Evolutionary conservation across 2,888 invertebrate genomes (phyloP).

Genomic region (Dicranocentrus wangi): DNA sequence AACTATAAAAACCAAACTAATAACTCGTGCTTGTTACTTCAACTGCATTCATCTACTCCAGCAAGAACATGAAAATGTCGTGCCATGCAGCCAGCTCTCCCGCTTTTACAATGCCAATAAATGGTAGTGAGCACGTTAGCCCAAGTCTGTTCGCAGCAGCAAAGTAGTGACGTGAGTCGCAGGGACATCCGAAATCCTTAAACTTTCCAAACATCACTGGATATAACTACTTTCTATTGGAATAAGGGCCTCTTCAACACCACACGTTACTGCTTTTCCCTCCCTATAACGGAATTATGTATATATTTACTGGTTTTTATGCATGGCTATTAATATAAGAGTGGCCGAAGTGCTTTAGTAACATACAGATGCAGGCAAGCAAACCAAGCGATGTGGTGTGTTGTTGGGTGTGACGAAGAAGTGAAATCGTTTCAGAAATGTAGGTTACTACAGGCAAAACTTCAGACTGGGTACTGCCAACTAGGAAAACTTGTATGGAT

Average conservation of each 20-base stretch:
- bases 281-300: not conserved
- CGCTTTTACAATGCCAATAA: conserved; percentile 53
- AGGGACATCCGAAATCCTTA: conserved; percentile 65
- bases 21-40: conserved; percentile 24
- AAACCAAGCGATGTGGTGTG: conserved; percentile 43
- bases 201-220: conserved; percentile 52
- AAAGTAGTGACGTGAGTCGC: conserved; percentile 60
- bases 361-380: conserved; percentile 12
- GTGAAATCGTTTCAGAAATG: conserved; percentile 56
- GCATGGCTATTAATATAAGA: not conserved
- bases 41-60: conserved; percentile 15
- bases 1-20: conserved; percentile 13
- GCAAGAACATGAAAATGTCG: conserved; percentile 33
- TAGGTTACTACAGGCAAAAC: conserved; percentile 50
- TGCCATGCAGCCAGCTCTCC: conserved; percentile 48
- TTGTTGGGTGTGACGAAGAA: conserved; percentile 66
- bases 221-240: conserved; percentile 28
- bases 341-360: conserved; percentile 23
- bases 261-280: not conserved
- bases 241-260: conserved; percentile 43
- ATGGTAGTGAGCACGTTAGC: conserved; percentile 43
- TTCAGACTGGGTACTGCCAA: conserved; percentile 2
- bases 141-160: conserved; percentile 16
- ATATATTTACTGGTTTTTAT: not conserved
- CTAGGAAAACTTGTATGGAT: conserved; percentile 5